Base-by-base conservation (phyloP, 2,113 vertebrate species). In the Bombycilla garrulus region DNA sequence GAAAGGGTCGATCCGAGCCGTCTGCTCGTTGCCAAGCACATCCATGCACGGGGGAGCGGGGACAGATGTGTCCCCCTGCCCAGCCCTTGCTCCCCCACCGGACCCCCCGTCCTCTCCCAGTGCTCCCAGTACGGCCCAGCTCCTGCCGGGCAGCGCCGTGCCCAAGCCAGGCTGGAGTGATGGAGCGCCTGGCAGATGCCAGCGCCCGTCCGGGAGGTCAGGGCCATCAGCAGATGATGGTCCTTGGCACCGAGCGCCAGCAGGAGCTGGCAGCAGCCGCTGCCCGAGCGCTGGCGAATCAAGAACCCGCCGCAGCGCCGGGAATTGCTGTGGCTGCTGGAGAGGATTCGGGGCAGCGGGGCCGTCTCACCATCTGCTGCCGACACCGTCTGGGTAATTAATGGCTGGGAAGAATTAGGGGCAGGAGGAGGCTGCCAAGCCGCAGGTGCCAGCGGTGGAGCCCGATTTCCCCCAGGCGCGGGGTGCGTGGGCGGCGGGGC, bases 341-440 rank as follows among this genome's bases (percentile, higher is more conserved):
- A 79, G 85, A 89, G 78, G 92, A 58, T 56, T 40, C 5, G 79
- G 92, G 97, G 80, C 64, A 36, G 51, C 2, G 48, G 76, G 88
- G 83, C 87, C 45, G 33, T 94, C 91, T 88, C 92, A 58, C 96
- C 97, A 97, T 96, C 97, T 97, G 97, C 95, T 93, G 94, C 92
- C 84, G 92, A 74, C 94, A 95, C 83, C 93, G 95, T 74, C 95
- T 93, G 95, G 81, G 92, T 96, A 95, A 96, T 97, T 93, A 96
- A 97, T 88, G 88, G 76, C 82, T 25, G 91, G 79, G 69, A 94
- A 86, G 88, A 82, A 90, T 70, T 40, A 66, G 66, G 76, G 84
- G 2, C 72, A n/a, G 81, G 56, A 4, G 5, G 44, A 82, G 79
- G 57, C 62, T 67, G 44, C 3, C 20, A 50, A 60, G 89, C 35